A percentile compares a stretch with the other conserved stretches of the same genome.
Evolutionary conservation across 2,797 vertebrate genomes (phyloP).

Genomic region (Rhinatrema bivittatum): DNA sequence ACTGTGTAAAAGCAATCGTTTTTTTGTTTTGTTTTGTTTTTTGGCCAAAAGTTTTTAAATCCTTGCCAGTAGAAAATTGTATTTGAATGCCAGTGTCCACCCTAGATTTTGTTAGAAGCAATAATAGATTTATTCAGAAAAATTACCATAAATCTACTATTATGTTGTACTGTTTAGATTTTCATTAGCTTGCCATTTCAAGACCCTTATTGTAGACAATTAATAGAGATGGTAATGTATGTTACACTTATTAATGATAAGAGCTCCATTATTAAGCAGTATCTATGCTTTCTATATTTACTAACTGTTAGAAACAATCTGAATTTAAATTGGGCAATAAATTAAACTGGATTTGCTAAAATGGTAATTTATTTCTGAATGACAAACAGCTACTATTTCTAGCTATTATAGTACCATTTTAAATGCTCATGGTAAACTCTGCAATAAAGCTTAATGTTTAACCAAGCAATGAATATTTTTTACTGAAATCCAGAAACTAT

Average conservation of each 20-base stretch:
- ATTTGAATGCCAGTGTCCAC: constrained; percentile 19
- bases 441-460: constrained; percentile 28
- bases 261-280: constrained; percentile 18
- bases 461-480: constrained; percentile 26
- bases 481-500: constrained; percentile 28
- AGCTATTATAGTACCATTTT: constrained; percentile 16
- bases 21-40: constrained; percentile 33
- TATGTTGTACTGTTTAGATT: constrained; percentile 29
- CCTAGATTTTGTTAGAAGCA: constrained; percentile 29
- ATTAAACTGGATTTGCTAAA: constrained; percentile 30
- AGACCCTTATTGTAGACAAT: constrained; percentile 20
- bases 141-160: constrained; percentile 39
- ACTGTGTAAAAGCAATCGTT: too few species aligned
- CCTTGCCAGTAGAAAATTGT: constrained; percentile 21
- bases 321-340: constrained; percentile 32
- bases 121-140: constrained; percentile 23
- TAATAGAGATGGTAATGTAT: constrained; percentile 19
- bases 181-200: too few species aligned
- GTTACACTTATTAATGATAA: background rate
- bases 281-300: constrained; percentile 27
- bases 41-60: constrained; percentile 19
- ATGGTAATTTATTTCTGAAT: constrained; percentile 28
- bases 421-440: constrained; percentile 40
- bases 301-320: constrained; percentile 19
- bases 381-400: constrained; percentile 29